Conservation (phyloP, 2,888 invertebrate species). For the Panzeria rudis region DNA sequence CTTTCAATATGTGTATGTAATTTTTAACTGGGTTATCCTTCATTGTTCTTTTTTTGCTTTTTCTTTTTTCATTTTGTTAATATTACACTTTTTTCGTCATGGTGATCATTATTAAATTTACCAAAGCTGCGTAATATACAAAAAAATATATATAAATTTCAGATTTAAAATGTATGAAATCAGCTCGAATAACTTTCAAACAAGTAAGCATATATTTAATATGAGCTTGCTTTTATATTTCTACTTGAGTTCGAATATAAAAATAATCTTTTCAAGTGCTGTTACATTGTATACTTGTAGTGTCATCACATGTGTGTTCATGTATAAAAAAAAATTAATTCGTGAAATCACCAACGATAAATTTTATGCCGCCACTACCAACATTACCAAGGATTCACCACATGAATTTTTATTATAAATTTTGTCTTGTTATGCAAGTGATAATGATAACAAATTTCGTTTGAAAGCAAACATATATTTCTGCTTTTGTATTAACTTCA, state of each 20-base stretch:
- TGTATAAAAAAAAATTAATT: slow-evolving; percentile 12
- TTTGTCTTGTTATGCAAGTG: slow-evolving; percentile 22
- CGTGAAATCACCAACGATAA: slow-evolving; percentile 17
- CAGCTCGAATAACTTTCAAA: neutral
- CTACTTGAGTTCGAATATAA: neutral
- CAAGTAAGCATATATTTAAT: neutral
- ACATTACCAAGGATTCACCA: slow-evolving; percentile 25
- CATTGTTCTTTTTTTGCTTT: slow-evolving; percentile 8
- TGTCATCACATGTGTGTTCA: slow-evolving; percentile 6
- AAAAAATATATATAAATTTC: neutral
- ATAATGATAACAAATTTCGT: neutral
- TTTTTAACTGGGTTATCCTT: neutral
- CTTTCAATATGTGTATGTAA: neutral
- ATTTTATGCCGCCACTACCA: neutral
- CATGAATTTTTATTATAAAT: slow-evolving; percentile 47
- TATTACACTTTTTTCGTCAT: slow-evolving; percentile 55
- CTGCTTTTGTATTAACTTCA: neutral
- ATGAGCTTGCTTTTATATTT: neutral
- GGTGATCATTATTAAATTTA: slow-evolving; percentile 49
- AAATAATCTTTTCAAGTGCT: neutral
- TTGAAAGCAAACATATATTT: neutral
- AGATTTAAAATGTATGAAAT: neutral
- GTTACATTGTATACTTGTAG: slow-evolving; percentile 1
- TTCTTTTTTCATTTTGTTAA: slow-evolving; percentile 10
- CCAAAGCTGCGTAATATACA: slow-evolving; percentile 37